Evolutionary conservation across 2,888 invertebrate species (phyloP), one percentile per base, ranked within the genome.

Genomic region (Pinctada fucata): DNA sequence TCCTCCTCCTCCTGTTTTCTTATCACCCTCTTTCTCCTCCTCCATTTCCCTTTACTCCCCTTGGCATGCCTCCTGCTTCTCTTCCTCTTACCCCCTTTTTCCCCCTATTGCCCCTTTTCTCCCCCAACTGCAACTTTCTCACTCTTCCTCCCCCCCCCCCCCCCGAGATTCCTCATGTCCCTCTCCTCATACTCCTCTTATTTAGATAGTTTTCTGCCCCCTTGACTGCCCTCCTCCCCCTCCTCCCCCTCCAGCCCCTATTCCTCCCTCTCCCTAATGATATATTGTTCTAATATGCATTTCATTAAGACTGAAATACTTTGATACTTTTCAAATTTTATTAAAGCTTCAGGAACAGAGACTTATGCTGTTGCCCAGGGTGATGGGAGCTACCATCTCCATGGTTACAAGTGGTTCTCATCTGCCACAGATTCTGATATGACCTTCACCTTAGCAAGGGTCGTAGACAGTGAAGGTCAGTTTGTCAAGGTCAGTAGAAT

Each of bases 341-440:
- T 82, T 78, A n/a, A 79, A 93, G 93, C 93, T 3, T 89, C 90
- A 79, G 94, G 93, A 5, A 94, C 94, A 47, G 94, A 94, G 85
- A 94, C 94, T 0, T 72, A 93, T 4, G 94, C 94, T 2, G 86
- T 93, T 6, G 90, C 90, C 2, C 90, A 92, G 72, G 58, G 80
- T 2, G 91, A 93, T 83, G 93, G 92, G 47, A 84, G 84, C 52
- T 93, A 92, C 86, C 90, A 85, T 45, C 91, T 94, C 3, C 92
- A 93, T 88, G 94, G 94, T 10, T 94, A 94, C 91, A 94, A 94
- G 87, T 94, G 94, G 94, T 94, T 94, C 89, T 93, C 94, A 63
- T 94, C 94, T 2, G 94, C 94, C 13, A 93, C 94, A 8, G 94
- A 94, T 89, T 92, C 94, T 3, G 93, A 94, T 86, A 93, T 94